These are phyloP conservation scores for Galbula dea DNA, from an alignment of 2,113 vertebrate genomes.

Conservation along the genomic window DNA sequence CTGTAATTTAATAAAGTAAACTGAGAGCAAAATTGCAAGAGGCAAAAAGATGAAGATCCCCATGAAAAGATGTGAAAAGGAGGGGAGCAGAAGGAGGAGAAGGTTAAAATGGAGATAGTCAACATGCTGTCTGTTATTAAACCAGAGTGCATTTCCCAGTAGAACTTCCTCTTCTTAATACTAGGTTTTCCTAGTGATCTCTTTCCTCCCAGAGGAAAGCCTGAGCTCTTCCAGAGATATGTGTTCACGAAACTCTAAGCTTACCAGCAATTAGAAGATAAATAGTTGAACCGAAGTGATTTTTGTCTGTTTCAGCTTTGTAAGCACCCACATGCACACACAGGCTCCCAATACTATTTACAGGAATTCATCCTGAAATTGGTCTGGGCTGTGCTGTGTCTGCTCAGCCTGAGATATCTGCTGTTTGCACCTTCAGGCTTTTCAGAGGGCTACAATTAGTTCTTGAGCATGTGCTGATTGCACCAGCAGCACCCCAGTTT, in stretches of 20 bases:
- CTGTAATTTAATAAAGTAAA: neutral
- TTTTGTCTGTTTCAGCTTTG: neutral
- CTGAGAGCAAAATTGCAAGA: neutral
- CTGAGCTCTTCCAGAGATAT: neutral
- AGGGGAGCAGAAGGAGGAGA: neutral
- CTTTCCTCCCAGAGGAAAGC: neutral
- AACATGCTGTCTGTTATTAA: neutral
- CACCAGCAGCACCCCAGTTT: neutral
- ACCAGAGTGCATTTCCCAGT: neutral
- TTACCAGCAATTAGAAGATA: neutral
- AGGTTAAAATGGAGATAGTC: neutral
- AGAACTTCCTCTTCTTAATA: neutral
- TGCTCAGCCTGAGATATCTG: neutral
- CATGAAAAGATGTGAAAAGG: neutral
- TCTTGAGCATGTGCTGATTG: neutral
- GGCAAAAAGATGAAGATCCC: neutral
- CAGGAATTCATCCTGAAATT: neutral
- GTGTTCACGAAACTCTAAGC: neutral
- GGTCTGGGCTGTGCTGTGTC: neutral
- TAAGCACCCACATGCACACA: fast-evolving
- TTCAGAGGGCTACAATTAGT: neutral
- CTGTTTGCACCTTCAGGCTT: neutral
- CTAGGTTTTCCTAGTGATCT: neutral
- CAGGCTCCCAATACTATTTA: neutral
- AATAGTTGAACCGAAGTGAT: neutral